Evolutionary conservation across 2,888 invertebrate species (phyloP).

Genomic region (Acleris sparsana): DNA sequence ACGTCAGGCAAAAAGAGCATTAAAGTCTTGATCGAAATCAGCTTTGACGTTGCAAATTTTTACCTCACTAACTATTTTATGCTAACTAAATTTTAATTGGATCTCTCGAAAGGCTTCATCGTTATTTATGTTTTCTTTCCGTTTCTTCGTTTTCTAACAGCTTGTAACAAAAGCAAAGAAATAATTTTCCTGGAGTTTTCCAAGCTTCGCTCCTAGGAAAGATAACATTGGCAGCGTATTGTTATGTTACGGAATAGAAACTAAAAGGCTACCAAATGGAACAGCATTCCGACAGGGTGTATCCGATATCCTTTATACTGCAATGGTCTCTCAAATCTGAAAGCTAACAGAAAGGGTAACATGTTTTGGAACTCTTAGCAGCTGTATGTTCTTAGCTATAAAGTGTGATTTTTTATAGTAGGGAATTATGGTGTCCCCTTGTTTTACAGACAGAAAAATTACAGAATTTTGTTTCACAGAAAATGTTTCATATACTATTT

Average conservation of each 20-base stretch:
- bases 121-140: background rate
- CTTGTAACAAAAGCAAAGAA: constrained; percentile 1
- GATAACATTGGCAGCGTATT: background rate
- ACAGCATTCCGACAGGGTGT: background rate
- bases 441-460: too few species aligned
- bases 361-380: background rate
- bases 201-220: constrained; percentile 1
- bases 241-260: constrained; percentile 5
- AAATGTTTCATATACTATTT: too few species aligned
- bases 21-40: too few species aligned
- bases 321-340: background rate
- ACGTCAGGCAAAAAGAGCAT: too few species aligned
- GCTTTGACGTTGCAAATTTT: too few species aligned
- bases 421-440: background rate
- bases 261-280: constrained; percentile 5
- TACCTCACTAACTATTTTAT: too few species aligned
- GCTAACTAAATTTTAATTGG: too few species aligned
- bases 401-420: background rate
- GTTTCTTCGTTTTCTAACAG: background rate
- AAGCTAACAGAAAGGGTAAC: background rate
- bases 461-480: too few species aligned
- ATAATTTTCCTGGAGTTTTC: background rate
- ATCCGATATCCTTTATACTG: constrained; percentile 1
- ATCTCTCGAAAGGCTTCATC: too few species aligned
- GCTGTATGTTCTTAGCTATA: background rate